Evolutionary conservation across 2,113 vertebrate species (phyloP).

Genomic region (Neopipo cinnamomea): DNA sequence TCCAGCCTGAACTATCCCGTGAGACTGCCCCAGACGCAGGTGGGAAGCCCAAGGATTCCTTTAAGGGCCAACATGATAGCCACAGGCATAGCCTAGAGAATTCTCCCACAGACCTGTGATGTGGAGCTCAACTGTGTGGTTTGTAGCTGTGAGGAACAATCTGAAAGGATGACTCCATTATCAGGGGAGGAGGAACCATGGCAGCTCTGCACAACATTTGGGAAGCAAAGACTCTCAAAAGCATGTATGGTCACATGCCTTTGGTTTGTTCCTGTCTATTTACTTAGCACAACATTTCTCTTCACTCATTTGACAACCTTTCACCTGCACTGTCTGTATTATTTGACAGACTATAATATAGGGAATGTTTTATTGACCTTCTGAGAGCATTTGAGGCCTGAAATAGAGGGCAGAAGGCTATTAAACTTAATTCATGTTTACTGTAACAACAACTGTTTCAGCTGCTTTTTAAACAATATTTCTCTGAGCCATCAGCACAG

Average conservation of each 20-base stretch:
- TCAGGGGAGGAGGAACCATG: not conserved
- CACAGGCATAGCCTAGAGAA: accelerated
- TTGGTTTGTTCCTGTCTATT: not conserved
- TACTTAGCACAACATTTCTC: not conserved
- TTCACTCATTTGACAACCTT: conserved; percentile 17
- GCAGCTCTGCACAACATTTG: accelerated
- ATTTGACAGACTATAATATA: conserved; percentile 27
- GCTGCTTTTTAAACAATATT: not conserved
- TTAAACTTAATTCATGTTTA: conserved; percentile 31
- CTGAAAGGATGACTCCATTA: not conserved
- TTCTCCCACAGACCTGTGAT: not conserved
- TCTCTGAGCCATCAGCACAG: not conserved
- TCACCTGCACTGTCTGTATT: conserved; percentile 25
- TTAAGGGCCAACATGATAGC: not conserved
- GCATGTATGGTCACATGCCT: not conserved
- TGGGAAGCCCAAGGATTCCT: not conserved
- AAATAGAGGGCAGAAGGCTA: not conserved
- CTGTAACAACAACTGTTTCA: not conserved
- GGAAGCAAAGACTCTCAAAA: not conserved
- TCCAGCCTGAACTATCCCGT: not conserved
- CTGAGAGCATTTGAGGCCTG: conserved; percentile 1
- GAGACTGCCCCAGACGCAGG: not conserved
- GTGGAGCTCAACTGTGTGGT: not conserved
- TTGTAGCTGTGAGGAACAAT: not conserved
- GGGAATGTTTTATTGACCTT: conserved; percentile 19